These are phyloP conservation scores for Halictus ligatus DNA, from an alignment of 2,888 invertebrate genomes.

Conservation along the genomic window DNA sequence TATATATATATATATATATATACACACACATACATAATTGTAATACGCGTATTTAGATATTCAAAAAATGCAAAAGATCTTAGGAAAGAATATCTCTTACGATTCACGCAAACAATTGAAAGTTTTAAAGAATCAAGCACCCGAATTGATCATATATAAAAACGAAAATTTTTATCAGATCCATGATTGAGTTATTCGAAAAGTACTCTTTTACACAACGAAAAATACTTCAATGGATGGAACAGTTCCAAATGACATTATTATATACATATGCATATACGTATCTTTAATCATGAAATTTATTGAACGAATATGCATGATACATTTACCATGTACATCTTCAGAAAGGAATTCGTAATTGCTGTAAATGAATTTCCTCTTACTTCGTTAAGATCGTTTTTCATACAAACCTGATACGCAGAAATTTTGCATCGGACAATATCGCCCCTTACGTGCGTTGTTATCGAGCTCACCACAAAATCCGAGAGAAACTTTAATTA, in stretches of 20 bases:
- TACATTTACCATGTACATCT: constrained; percentile 55
- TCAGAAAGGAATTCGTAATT: constrained; percentile 39
- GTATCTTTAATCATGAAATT: constrained; percentile 49
- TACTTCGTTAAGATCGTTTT: constrained; percentile 29
- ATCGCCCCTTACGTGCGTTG: constrained; percentile 42
- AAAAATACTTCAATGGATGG: constrained; percentile 40
- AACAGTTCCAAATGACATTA: constrained; percentile 46
- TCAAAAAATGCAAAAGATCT: background rate
- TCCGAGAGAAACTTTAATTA: constrained; percentile 44
- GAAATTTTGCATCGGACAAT: constrained; percentile 56
- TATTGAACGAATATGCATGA: constrained; percentile 56
- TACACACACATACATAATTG: background rate
- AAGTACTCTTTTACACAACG: constrained; percentile 14
- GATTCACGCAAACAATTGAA: background rate
- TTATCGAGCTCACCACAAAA: constrained; percentile 47
- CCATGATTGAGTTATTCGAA: constrained; percentile 5
- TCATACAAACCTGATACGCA: constrained; percentile 54
- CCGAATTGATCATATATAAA: constrained; percentile 9
- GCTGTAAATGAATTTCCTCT: constrained; percentile 39
- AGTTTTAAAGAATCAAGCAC: background rate
- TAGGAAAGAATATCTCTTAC: background rate
- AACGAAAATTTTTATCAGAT: constrained; percentile 13
- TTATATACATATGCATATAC: constrained; percentile 44
- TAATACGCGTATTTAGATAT: constrained; percentile 11
- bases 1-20: background rate